Base-by-base conservation (phyloP, 1,140 invertebrate genomes). In the Andricus grossulariae region DNA sequence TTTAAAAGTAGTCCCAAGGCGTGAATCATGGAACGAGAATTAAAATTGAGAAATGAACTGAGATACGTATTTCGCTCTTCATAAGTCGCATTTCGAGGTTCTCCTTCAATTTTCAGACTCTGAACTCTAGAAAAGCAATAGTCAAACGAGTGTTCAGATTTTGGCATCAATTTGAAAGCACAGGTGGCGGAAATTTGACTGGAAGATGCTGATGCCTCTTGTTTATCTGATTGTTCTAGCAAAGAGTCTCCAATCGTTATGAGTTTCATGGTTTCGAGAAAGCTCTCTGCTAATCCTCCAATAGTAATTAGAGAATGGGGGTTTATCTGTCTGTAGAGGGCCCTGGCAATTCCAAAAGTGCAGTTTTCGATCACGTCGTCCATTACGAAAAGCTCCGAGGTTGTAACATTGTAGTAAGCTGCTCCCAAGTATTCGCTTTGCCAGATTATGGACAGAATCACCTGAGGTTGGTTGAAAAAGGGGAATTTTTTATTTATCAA, bases 1-100 rank as follows among this genome's bases (percentile, higher is more conserved):
- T 94, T 94, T 19, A 97, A 86, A 57, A 97, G 90, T 1, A 94
- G 93, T n/a, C 96, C 96, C 16, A 95, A 86, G 2, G 96, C 94
- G 86, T 95, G 93, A 1, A 97, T 92, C 87, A 94, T 94, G n/a
- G 93, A 89, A 2, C 90, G 89, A 76, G 93, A 93, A 54, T 93
- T 92, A 83, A 96, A 94, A 87, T 96, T 94, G 1, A 97, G 84
- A 1, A 95, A 85, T 1, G 95, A 95, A 54, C 94, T 93, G 1
- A 97, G 89, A 85, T 94, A 96, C 13, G 94, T 85, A 2, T 92
- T 85, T 54, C 94, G 92, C 74, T 96, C 94, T 16, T 90, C 89
- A n/a, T 93, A 92, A 13, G 92, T 92, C 52, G 92, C 92, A 77
- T 94, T 89, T 15, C 88, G 72, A 1, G 94, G 94, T 75, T 95